These are phyloP conservation scores for Gallinago stenura DNA, from an alignment of 2,797 vertebrate species.

Conservation along the genomic window DNA sequence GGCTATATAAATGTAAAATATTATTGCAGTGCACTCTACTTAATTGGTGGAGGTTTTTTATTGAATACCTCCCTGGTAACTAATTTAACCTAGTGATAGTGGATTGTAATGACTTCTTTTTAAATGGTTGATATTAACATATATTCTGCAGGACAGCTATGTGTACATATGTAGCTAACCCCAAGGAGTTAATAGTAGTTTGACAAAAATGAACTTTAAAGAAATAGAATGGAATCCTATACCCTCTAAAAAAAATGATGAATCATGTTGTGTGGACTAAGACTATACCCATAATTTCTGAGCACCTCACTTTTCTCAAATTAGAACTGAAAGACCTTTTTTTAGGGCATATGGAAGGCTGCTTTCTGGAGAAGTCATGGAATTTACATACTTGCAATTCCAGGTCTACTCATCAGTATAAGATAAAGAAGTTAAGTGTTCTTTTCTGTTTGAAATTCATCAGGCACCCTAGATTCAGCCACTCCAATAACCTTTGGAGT, in stretches of 20 bases:
- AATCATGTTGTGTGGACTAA: not conserved
- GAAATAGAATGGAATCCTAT: not conserved
- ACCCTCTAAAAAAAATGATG: not conserved
- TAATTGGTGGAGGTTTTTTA: constrained; percentile 44
- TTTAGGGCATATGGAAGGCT: not conserved
- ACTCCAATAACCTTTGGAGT: not conserved
- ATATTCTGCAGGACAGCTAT: not conserved
- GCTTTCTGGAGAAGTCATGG: not conserved
- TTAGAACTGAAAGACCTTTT: not conserved
- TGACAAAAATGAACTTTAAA: constrained; percentile 12
- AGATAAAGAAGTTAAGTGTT: not conserved
- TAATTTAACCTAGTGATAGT: constrained; percentile 7
- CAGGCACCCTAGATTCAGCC: not conserved
- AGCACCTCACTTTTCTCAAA: not conserved
- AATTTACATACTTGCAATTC: not conserved
- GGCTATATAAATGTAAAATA: constrained; percentile 49
- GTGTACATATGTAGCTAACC: not conserved
- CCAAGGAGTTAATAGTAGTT: not conserved
- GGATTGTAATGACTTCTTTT: constrained; percentile 21
- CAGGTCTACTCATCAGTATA: not conserved
- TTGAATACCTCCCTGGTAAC: not conserved
- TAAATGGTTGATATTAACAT: constrained; percentile 2
- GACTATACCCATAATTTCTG: not conserved
- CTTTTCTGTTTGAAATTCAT: not conserved
- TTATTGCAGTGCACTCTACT: constrained; percentile 4